Evolutionary conservation across 2,888 invertebrate genomes (phyloP).

Genomic region (Microdon myrmicae): DNA sequence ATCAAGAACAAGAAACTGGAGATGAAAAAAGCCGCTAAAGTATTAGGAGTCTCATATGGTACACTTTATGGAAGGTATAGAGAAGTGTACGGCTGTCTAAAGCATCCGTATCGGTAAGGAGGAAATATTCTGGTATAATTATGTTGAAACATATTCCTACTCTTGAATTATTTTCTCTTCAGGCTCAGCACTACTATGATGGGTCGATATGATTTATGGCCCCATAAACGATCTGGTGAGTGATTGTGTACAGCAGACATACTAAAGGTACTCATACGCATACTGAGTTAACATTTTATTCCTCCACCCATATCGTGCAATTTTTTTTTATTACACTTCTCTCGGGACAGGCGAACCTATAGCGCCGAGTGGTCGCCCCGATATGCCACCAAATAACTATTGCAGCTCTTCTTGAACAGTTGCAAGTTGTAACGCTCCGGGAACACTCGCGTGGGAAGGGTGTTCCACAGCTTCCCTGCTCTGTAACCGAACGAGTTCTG

Average conservation of each 20-base stretch:
- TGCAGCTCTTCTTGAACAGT: no score
- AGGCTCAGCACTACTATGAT: slow-evolving; percentile 46
- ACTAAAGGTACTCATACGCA: no score
- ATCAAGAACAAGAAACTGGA: slow-evolving; percentile 90
- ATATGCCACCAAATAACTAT: no score
- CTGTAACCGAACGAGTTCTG: no score
- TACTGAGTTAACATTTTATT: background rate
- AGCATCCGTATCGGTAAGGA: slow-evolving; percentile 83
- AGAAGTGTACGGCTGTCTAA: slow-evolving; percentile 88
- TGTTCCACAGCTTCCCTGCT: no score
- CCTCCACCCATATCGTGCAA: no score
- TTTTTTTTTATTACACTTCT: no score
- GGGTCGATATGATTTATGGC: slow-evolving; percentile 73
- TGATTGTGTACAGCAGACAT: no score
- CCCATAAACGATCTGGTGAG: slow-evolving; percentile 76
- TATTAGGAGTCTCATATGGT: slow-evolving; percentile 90
- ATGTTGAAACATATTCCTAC: background rate
- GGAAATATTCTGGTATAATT: slow-evolving; percentile 5
- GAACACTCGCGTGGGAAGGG: no score
- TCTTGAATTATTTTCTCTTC: background rate
- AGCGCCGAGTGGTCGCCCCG: no score
- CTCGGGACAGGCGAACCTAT: no score
- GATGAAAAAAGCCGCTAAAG: slow-evolving; percentile 92
- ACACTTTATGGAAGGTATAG: slow-evolving; percentile 89
- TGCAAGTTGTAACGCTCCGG: no score